A percentile compares a stretch with the other conserved stretches of the same genome.
These are phyloP conservation scores for Antheraea yamamai DNA, from an alignment of 2,888 invertebrate genomes.

Conservation along the genomic window DNA sequence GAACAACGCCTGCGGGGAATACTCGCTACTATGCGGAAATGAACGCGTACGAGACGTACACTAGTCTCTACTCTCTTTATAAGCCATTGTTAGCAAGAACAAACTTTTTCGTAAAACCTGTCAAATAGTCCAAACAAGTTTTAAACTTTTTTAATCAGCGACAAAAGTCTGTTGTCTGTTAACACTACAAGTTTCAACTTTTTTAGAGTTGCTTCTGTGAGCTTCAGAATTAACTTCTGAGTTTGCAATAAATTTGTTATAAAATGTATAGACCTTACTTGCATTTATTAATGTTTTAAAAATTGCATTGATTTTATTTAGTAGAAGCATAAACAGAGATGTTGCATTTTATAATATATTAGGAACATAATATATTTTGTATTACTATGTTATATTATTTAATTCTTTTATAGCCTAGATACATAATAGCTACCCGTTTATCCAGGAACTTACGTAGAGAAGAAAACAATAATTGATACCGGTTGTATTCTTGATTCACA, in stretches of 20 bases:
- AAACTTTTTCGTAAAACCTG: not conserved
- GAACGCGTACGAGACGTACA: not conserved
- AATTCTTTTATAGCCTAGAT: too few relatives aligned
- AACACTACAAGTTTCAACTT: slow-evolving; percentile 41
- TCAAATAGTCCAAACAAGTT: slow-evolving; percentile 45
- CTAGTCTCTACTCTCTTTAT: not conserved
- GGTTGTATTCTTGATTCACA: not conserved
- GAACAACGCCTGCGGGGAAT: not conserved
- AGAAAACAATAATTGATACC: not conserved
- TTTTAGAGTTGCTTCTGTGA: slow-evolving; percentile 47
- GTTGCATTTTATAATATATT: too few relatives aligned
- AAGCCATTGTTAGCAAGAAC: not conserved
- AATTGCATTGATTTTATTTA: not conserved
- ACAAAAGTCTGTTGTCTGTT: slow-evolving; percentile 46
- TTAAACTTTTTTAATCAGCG: slow-evolving; percentile 59
- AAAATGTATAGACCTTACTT: too few relatives aligned
- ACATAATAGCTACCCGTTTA: too few relatives aligned
- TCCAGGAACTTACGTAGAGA: not conserved
- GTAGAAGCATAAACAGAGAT: too few relatives aligned
- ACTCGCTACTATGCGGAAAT: not conserved
- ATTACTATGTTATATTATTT: too few relatives aligned
- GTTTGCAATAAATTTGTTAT: not conserved
- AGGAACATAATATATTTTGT: too few relatives aligned
- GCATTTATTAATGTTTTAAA: not conserved
- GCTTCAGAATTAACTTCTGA: slow-evolving; percentile 32